A percentile compares a stretch with the other conserved stretches of the same genome.
Conservation (phyloP, 2,797 vertebrate species). For the Anolis apletophallus region DNA sequence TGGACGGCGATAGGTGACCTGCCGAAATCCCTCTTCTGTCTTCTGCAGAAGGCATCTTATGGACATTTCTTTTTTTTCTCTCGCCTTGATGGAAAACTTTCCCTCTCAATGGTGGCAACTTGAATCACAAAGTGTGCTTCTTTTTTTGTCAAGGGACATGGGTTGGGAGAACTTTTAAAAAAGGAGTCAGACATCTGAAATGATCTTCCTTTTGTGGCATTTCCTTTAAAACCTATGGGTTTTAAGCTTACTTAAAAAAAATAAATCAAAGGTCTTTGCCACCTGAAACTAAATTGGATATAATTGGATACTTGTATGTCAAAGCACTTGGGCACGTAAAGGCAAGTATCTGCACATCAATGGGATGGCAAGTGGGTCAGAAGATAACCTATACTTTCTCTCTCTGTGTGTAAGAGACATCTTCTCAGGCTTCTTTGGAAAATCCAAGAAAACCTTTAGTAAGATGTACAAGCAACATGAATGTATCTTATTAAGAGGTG, state of each 20-base stretch:
- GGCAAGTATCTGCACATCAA: slow-evolving; percentile 75
- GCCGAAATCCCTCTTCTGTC: slow-evolving; percentile 54
- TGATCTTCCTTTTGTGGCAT: slow-evolving; percentile 66
- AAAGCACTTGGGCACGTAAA: slow-evolving; percentile 70
- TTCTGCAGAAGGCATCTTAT: slow-evolving; percentile 60
- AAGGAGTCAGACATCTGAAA: slow-evolving; percentile 64
- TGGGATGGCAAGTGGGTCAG: slow-evolving; percentile 74
- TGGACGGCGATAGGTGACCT: slow-evolving; percentile 60
- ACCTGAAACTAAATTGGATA: slow-evolving; percentile 73
- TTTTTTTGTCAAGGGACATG: slow-evolving; percentile 48
- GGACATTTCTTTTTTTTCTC: slow-evolving; percentile 47
- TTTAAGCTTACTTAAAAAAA: slow-evolving; percentile 43
- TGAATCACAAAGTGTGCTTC: slow-evolving; percentile 29
- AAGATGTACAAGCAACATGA: slow-evolving; percentile 65
- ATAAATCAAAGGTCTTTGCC: slow-evolving; percentile 74
- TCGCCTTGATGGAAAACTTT: slow-evolving; percentile 49
- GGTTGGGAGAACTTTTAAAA: slow-evolving; percentile 54
- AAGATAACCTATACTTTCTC: slow-evolving; percentile 66
- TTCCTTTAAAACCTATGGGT: slow-evolving; percentile 73
- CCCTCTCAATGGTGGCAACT: slow-evolving; percentile 59
- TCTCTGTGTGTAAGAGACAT: slow-evolving; percentile 15
- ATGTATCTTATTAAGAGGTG: slow-evolving; percentile 72
- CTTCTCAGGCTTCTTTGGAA: slow-evolving; percentile 73
- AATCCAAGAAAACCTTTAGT: slow-evolving; percentile 71
- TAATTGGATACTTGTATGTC: slow-evolving; percentile 77